Percentiles rank a stretch among this genome's conserved stretches.
These are phyloP conservation scores for Dendrophyllia cribrosa DNA, from an alignment of 64 coral and sea anemone species.

Conservation along the genomic window DNA sequence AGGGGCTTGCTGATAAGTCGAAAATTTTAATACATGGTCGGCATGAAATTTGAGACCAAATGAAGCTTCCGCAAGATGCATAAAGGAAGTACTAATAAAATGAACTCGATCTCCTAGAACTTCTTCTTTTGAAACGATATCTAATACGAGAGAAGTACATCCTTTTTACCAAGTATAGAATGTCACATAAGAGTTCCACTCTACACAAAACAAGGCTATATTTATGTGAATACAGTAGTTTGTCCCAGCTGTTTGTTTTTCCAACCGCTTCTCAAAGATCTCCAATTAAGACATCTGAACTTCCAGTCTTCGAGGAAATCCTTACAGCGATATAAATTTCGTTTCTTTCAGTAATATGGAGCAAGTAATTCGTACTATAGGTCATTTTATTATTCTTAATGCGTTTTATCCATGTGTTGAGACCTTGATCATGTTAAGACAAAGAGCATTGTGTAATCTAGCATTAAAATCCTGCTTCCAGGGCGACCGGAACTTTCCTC, in stretches of 20 bases:
- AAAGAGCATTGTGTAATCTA: conserved; percentile 17
- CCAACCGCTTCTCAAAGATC: no score
- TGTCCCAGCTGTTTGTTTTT: not conserved
- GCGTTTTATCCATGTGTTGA: not conserved
- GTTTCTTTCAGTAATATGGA: not conserved
- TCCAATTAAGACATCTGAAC: not conserved
- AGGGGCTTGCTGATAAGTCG: no score
- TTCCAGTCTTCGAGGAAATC: no score
- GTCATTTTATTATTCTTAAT: no score
- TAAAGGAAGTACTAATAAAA: not conserved
- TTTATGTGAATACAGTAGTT: not conserved
- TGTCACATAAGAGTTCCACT: not conserved
- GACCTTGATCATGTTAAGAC: not conserved
- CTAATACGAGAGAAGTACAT: not conserved
- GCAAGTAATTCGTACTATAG: not conserved
- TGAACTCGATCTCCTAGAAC: not conserved
- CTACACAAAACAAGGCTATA: not conserved
- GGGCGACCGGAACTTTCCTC: not conserved
- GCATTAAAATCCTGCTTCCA: not conserved
- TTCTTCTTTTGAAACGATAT: not conserved
- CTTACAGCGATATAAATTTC: no score
- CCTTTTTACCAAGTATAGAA: not conserved
- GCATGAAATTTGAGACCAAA: not conserved
- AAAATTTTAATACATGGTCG: no score
- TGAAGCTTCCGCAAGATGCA: conserved; percentile 7